phyloP scores from a whole-genome alignment of 2,797 vertebrate species.

The Phylloscopus collybita region DNA sequence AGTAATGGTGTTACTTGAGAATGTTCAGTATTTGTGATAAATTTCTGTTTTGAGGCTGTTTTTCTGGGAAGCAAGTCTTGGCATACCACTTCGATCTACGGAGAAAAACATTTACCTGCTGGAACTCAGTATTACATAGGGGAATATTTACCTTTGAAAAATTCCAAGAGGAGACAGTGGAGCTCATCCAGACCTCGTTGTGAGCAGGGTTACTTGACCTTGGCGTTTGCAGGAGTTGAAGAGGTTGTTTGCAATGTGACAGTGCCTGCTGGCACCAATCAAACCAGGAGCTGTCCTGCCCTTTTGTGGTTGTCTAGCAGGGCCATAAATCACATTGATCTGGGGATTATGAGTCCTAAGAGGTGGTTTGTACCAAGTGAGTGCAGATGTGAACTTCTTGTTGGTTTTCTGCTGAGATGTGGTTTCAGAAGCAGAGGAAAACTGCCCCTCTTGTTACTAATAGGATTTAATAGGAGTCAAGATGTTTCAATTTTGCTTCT shows the following conservation, averaged over 20 bases:
- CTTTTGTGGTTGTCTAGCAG: not conserved
- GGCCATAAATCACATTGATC: slow-evolving; percentile 1
- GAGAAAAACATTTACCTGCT: slow-evolving; percentile 35
- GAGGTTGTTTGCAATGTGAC: slow-evolving; percentile 3
- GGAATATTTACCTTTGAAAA: slow-evolving; percentile 58
- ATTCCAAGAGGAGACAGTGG: not conserved
- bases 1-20: not conserved
- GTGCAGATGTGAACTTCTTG: not conserved
- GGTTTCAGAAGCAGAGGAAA: not conserved
- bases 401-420: not conserved
- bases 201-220: slow-evolving; percentile 31
- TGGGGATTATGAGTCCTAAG: not conserved
- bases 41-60: slow-evolving; percentile 3
- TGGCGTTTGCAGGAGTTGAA: not conserved
- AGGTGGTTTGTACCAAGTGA: not conserved
- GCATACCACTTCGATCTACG: not conserved
- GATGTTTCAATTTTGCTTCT: not conserved
- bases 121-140: not conserved
- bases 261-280: slow-evolving; percentile 3
- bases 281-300: slow-evolving; percentile 7
- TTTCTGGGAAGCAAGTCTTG: slow-evolving; percentile 26
- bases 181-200: slow-evolving; percentile 19
- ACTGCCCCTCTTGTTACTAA: not conserved
- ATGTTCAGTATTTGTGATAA: not conserved
- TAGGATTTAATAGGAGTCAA: not conserved